Evolutionary conservation across 2,113 vertebrate genomes (phyloP), one percentile per base, ranked within the genome.

Genomic region (Psammodynastes pulverulentus): DNA sequence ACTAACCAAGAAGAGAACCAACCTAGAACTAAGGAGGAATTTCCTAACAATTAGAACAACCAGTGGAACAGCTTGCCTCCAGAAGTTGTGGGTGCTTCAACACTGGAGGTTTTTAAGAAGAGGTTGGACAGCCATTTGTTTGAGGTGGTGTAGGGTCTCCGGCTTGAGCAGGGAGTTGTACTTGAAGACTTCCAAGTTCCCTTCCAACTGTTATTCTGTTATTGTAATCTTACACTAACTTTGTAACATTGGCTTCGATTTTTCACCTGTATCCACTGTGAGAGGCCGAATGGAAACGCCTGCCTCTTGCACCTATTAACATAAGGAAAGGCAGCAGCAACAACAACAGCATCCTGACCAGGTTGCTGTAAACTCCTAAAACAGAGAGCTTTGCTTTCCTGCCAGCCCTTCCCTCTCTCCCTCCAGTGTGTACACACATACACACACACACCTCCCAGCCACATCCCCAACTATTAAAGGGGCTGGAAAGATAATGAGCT

Each of bases 401-500:
- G 56, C 52, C 45, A 52, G 56, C 9, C 52, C 29, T 34, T 43
- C 21, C 29, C 86, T 85, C n/a, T 89, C 34, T 19, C 12, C 29
- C 56, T 67, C 86, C n/a, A 39, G n/a, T 39, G 34, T 29, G 4
- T 21, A 51, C 29, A 29, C 21, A 91, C 51, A 91, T 9, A 89
- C 43, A 29, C 15, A 49, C 43, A 72, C 48, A 39, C 48, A 13
- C 12, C 91, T 62, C 88, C 88, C 52, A 84, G 52, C 67, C 46
- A 51, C 39, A 8, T 86, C 87, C 89, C 54, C 43, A 51, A 34
- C 92, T 94, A 96, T 96, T 95, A 96, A 96, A 96, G 95, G 94
- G 94, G 95, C 94, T 92, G 94, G 94, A 92, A 95, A 96, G 96
- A 95, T 96, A 97, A 97, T 97, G 97, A 97, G 95, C 96, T 94